phyloP scores from a whole-genome alignment of 2,888 invertebrate genomes.

The Calameuta pallipes region DNA sequence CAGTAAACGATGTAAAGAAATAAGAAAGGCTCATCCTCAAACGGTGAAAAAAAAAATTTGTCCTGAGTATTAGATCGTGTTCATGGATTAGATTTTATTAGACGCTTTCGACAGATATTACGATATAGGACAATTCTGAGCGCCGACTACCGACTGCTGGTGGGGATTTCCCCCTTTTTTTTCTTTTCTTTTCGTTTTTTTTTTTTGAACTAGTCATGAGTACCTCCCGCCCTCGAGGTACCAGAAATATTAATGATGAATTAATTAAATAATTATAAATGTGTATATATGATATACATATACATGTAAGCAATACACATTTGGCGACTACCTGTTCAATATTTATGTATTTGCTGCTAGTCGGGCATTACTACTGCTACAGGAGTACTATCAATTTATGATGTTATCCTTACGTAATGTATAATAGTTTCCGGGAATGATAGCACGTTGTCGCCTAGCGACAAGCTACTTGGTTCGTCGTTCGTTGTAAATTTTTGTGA shows the following conservation, averaged over 20 bases:
- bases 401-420: conserved; percentile 7
- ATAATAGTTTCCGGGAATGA: conserved; percentile 1
- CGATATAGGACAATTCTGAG: background rate
- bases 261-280: conserved; percentile 31
- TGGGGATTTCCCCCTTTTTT: conserved; percentile 33
- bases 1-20: background rate
- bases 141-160: conserved; percentile 9
- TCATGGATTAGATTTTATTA: background rate
- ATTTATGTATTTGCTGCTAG: conserved; percentile 44
- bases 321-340: conserved; percentile 48
- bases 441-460: background rate
- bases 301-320: conserved; percentile 39
- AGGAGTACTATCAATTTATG: background rate
- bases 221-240: conserved; percentile 22
- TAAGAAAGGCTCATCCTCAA: background rate
- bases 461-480: background rate
- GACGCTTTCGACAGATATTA: background rate
- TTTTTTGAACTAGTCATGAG: conserved; percentile 50
- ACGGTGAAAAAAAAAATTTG: background rate
- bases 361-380: conserved; percentile 39
- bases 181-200: conserved; percentile 18
- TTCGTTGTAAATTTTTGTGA: background rate
- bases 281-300: conserved; percentile 32
- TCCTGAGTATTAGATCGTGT: background rate
- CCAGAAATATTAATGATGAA: conserved; percentile 16